These are phyloP conservation scores for Chrysomallon squamiferum DNA, from an alignment of 1,140 invertebrate species.

Conservation along the genomic window DNA sequence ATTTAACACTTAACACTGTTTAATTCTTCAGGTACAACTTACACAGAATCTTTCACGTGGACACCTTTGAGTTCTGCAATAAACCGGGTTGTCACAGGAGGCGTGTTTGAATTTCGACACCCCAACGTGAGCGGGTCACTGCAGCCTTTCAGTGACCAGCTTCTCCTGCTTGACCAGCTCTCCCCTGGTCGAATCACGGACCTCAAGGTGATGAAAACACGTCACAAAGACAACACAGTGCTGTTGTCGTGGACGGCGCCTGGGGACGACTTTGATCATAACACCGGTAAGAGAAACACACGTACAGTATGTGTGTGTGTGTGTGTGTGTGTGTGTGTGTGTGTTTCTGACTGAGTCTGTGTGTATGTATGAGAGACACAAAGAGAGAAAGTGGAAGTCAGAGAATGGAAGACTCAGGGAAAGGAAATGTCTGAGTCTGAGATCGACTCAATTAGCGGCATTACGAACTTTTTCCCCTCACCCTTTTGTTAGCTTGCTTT, in stretches of 20 bases:
- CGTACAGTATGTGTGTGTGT: no score
- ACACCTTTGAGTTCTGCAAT: neutral
- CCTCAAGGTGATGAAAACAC: constrained; percentile 41
- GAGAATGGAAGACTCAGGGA: no score
- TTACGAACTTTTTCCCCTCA: no score
- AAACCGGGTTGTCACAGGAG: constrained; percentile 12
- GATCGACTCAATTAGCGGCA: no score
- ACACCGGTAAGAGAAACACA: constrained; percentile 25
- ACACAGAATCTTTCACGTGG: neutral
- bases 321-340: no score
- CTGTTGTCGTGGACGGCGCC: constrained; percentile 37
- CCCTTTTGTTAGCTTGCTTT: no score
- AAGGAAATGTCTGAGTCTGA: no score
- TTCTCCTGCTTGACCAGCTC: constrained; percentile 29
- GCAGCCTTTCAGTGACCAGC: neutral
- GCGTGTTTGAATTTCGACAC: constrained; percentile 5
- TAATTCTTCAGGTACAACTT: neutral
- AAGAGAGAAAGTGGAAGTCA: no score
- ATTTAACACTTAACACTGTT: no score
- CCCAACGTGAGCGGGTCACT: neutral
- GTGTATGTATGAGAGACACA: no score
- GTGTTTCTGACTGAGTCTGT: no score
- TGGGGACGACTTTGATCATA: constrained; percentile 39
- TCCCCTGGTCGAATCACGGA: constrained; percentile 58
- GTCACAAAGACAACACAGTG: constrained; percentile 34